Percentiles rank a stretch among this genome's conserved stretches.
These are phyloP conservation scores for Tachysurus vachellii DNA, from an alignment of 2,113 vertebrate species.

Conservation along the genomic window DNA sequence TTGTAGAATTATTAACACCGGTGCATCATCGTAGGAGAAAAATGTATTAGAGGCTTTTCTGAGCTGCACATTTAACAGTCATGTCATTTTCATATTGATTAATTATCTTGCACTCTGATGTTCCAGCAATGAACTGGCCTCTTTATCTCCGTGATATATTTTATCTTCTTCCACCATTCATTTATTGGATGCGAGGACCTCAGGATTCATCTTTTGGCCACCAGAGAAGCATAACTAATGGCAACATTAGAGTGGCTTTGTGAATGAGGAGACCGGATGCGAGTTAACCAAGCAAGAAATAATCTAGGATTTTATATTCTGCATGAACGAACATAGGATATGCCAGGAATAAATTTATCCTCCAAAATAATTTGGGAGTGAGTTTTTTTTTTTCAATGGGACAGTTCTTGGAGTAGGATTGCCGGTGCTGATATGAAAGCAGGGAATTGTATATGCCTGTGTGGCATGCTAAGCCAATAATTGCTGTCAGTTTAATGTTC, in stretches of 20 bases:
- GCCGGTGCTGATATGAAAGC: slow-evolving; percentile 51
- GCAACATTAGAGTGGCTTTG: slow-evolving; percentile 82
- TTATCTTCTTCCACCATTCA: slow-evolving; percentile 78
- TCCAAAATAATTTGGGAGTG: slow-evolving; percentile 66
- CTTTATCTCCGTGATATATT: slow-evolving; percentile 62
- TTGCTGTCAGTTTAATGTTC: slow-evolving; percentile 69
- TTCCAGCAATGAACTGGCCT: slow-evolving; percentile 65
- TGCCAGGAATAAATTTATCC: slow-evolving; percentile 77
- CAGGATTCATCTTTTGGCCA: slow-evolving; percentile 81
- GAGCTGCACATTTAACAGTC: slow-evolving; percentile 49
- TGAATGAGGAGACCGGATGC: slow-evolving; percentile 76
- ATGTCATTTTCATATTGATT: slow-evolving; percentile 63
- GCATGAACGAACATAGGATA: slow-evolving; percentile 79
- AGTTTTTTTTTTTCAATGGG: slow-evolving; percentile 59
- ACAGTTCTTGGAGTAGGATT: slow-evolving; percentile 58
- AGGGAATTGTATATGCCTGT: slow-evolving; percentile 56
- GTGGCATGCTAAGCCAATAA: slow-evolving; percentile 72
- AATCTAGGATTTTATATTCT: slow-evolving; percentile 83
- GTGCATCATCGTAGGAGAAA: slow-evolving; percentile 36
- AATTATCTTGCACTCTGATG: slow-evolving; percentile 62
- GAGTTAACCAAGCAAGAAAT: slow-evolving; percentile 82
- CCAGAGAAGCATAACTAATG: slow-evolving; percentile 84
- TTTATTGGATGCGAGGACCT: slow-evolving; percentile 75
- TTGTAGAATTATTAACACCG: slow-evolving; percentile 34
- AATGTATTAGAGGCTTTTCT: slow-evolving; percentile 43